phyloP scores from a whole-genome alignment of 2,113 vertebrate species.

The Genyomyrus donnyi region DNA sequence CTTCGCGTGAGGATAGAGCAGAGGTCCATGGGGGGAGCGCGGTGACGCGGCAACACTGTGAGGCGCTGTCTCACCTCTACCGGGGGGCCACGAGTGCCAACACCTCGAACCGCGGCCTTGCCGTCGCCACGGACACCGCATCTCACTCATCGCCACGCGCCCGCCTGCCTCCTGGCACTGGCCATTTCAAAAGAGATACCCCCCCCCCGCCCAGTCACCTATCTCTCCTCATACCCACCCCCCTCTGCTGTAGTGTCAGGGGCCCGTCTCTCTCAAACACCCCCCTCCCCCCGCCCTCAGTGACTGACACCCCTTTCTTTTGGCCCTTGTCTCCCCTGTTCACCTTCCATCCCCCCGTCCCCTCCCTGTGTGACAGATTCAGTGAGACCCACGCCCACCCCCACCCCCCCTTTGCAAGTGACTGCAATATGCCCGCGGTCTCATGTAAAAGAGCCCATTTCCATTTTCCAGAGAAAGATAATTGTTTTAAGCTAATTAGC shows the following conservation, averaged over 20 bases:
- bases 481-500: slow-evolving; percentile 47
- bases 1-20: background rate
- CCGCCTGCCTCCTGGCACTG: slow-evolving; percentile 36
- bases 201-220: slow-evolving; percentile 48
- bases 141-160: slow-evolving; percentile 80
- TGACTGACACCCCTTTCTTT: background rate
- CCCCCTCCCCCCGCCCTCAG: background rate
- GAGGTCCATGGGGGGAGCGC: slow-evolving; percentile 74
- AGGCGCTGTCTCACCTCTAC: slow-evolving; percentile 82
- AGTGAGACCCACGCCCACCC: background rate
- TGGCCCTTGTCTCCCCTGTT: background rate
- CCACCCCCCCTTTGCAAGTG: slow-evolving; percentile 3
- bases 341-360: slow-evolving; percentile 5
- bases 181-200: slow-evolving; percentile 71
- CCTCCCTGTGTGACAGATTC: slow-evolving; percentile 36
- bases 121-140: slow-evolving; percentile 93
- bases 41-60: slow-evolving; percentile 78
- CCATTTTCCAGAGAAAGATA: slow-evolving; percentile 31
- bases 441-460: slow-evolving; percentile 42
- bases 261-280: background rate
- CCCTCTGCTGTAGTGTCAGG: background rate
- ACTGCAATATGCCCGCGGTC: slow-evolving; percentile 37
- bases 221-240: too few species aligned
- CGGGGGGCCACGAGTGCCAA: slow-evolving; percentile 92
- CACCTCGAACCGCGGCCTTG: slow-evolving; percentile 98